Conservation (phyloP, 2,888 invertebrate genomes). For the Ischnus inquisitorius region DNA sequence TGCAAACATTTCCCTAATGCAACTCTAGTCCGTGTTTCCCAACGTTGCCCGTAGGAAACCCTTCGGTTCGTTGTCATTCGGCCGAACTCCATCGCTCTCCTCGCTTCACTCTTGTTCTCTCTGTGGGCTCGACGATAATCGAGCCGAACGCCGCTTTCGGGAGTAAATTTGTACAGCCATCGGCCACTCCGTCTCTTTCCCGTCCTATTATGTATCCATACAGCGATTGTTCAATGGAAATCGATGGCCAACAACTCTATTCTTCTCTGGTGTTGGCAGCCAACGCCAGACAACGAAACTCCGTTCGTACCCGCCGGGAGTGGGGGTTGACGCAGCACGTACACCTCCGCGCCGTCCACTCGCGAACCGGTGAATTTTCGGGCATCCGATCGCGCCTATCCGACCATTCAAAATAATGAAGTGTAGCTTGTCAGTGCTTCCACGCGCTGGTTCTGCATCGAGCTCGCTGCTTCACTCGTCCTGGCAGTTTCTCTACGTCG, state of each 20-base stretch:
- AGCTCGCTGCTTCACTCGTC: background rate
- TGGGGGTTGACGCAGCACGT: constrained; percentile 45
- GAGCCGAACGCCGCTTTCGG: background rate
- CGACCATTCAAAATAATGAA: constrained; percentile 77
- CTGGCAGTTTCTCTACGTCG: constrained; percentile 17
- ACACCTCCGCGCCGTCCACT: constrained; percentile 28
- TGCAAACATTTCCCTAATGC: constrained; percentile 77
- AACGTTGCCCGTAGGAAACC: constrained; percentile 45
- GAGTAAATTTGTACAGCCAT: background rate
- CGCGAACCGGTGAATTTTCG: constrained; percentile 44
- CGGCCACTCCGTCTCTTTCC: background rate
- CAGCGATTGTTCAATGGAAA: background rate
- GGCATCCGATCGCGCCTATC: constrained; percentile 48
- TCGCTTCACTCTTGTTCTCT: background rate
- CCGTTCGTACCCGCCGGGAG: background rate
- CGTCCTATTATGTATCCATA: background rate
- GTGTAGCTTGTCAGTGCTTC: constrained; percentile 71
- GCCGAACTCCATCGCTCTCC: constrained; percentile 18
- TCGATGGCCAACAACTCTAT: constrained; percentile 10
- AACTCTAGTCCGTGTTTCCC: constrained; percentile 55
- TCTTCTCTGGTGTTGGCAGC: background rate
- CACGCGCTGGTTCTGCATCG: constrained; percentile 2
- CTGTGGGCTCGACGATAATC: constrained; percentile 24
- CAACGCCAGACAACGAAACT: background rate
- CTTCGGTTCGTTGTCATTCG: constrained; percentile 19